Percentiles rank a stretch among this genome's conserved stretches.
phyloP scores from a whole-genome alignment of 1,140 invertebrate species.

The Chlorops oryzae region DNA sequence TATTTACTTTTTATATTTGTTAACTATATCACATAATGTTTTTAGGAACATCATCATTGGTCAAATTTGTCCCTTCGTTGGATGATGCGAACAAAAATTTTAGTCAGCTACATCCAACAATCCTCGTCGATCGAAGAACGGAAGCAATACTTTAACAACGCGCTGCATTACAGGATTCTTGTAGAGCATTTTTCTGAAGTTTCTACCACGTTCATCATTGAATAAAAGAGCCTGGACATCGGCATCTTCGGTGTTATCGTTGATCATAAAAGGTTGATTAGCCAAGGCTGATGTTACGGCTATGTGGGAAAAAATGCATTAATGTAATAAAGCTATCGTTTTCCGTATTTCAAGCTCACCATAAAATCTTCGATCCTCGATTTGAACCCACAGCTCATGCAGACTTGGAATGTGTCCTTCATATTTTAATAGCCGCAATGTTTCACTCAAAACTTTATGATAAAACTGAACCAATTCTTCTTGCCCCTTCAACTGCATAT shows the following conservation, averaged over 20 bases:
- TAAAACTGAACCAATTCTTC: constrained; percentile 36
- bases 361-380: constrained; percentile 25
- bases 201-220: constrained; percentile 28
- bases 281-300: constrained; percentile 23
- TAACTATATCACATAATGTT: no score
- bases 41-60: no score
- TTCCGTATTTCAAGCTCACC: no score
- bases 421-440: constrained; percentile 22
- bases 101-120: constrained; percentile 30
- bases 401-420: constrained; percentile 22
- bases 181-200: constrained; percentile 26
- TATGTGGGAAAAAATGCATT: constrained; percentile 11
- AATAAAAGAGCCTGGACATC: constrained; percentile 31
- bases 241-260: constrained; percentile 34
- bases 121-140: constrained; percentile 31
- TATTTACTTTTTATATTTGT: no score
- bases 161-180: constrained; percentile 26
- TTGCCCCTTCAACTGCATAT: constrained; percentile 21
- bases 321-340: no score
- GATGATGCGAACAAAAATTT: neutral
- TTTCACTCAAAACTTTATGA: constrained; percentile 23
- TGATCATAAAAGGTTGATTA: constrained; percentile 28
- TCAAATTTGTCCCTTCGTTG: no score
- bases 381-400: constrained; percentile 25
- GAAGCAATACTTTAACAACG: constrained; percentile 25